These are phyloP conservation scores for Sarotherodon lohbergeri DNA, from an alignment of 2,113 vertebrate species.

Conservation along the genomic window DNA sequence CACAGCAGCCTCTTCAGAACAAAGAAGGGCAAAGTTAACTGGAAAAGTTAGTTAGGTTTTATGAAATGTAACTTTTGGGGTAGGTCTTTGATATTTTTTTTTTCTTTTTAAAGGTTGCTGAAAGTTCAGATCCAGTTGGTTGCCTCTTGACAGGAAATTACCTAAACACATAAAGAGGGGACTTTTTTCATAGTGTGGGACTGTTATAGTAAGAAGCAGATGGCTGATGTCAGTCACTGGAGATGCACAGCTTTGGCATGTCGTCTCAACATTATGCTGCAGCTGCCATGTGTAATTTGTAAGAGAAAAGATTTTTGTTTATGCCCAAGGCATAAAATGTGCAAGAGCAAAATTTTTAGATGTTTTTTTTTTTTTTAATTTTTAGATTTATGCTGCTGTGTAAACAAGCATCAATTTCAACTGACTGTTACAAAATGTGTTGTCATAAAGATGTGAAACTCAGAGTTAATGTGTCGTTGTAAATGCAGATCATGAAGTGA, in stretches of 20 bases:
- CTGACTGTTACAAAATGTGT: not conserved
- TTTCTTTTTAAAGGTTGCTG: not conserved
- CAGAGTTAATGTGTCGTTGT: not conserved
- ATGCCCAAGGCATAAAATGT: constrained; percentile 22
- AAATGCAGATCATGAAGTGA: not conserved
- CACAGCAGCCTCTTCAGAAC: not conserved
- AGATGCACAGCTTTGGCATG: not conserved
- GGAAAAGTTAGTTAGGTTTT: not conserved
- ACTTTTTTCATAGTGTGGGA: not conserved
- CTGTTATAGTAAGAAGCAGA: not conserved
- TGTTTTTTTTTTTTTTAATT: not conserved
- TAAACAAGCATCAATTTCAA: not conserved
- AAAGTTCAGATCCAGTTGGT: not conserved
- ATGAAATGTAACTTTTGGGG: not conserved
- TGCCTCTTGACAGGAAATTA: not conserved
- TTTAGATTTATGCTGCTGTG: not conserved
- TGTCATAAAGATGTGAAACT: not conserved
- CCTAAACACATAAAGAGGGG: not conserved
- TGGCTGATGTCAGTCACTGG: not conserved
- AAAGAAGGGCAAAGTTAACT: not conserved
- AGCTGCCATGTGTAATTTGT: not conserved
- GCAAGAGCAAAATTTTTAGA: constrained; percentile 10
- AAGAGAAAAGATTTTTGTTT: constrained; percentile 26
- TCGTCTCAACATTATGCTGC: constrained; percentile 16
- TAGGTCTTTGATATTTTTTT: not conserved